These are phyloP conservation scores for Micrastur ruficollis DNA, from an alignment of 2,797 vertebrate genomes.

Conservation along the genomic window DNA sequence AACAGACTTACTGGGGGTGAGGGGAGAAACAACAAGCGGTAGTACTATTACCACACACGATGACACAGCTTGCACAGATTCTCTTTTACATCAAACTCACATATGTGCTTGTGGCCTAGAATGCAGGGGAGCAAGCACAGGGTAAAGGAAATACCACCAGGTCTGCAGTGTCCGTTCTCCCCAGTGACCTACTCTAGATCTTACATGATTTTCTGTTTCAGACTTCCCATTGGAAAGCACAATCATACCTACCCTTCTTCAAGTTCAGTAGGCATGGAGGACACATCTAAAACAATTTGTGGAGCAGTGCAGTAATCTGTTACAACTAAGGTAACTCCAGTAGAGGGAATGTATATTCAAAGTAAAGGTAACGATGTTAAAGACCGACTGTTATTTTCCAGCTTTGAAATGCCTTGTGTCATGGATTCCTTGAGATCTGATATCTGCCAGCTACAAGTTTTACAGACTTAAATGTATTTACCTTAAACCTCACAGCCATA, in stretches of 20 bases:
- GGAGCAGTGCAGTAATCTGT: neutral
- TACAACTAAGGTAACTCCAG: neutral
- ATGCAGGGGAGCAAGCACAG: neutral
- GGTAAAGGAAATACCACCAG: neutral
- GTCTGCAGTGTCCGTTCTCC: neutral
- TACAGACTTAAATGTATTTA: neutral
- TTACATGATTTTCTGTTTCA: neutral
- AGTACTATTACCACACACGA: too few relatives aligned
- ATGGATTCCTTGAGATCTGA: neutral
- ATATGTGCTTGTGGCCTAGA: neutral
- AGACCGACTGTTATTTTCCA: neutral
- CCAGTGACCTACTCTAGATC: neutral
- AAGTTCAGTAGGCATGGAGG: neutral
- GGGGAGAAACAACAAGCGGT: neutral
- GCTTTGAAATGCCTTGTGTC: neutral
- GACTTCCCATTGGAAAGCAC: neutral
- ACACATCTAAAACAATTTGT: neutral
- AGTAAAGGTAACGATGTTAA: neutral
- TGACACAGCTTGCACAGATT: neutral
- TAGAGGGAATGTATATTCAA: neutral
- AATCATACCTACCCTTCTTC: too few relatives aligned
- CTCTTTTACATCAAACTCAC: too few relatives aligned
- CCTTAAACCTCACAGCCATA: neutral
- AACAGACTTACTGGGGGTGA: fast-evolving
- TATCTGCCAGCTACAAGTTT: neutral